A percentile compares a stretch with the other conserved stretches of the same genome.
phyloP scores from a whole-genome alignment of 2,113 vertebrate species.

The Machaerirhynchus nigripectus region DNA sequence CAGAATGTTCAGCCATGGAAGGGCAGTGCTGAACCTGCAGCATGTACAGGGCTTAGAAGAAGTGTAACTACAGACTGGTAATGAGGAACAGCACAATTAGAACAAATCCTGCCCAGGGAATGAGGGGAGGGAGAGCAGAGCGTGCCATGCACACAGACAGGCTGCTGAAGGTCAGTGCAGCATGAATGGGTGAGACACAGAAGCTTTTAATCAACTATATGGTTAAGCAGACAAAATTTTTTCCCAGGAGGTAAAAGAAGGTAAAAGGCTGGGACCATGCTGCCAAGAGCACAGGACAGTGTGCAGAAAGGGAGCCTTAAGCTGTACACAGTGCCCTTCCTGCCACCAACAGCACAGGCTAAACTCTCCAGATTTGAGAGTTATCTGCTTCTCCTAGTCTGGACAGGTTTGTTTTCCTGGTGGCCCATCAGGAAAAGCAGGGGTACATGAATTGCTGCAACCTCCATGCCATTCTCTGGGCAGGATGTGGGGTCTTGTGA shows the following conservation, averaged over 20 bases:
- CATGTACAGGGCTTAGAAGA: not conserved
- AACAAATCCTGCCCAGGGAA: not conserved
- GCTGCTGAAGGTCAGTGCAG: not conserved
- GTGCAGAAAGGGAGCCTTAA: not conserved
- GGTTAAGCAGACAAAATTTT: not conserved
- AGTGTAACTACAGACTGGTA: not conserved
- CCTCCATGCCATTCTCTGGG: not conserved
- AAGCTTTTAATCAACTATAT: not conserved
- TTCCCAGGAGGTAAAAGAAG: not conserved
- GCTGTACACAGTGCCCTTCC: not conserved
- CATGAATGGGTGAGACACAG: not conserved
- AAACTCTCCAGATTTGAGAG: not conserved
- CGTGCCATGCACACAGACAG: not conserved
- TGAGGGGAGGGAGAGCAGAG: not conserved
- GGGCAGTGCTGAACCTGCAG: not conserved
- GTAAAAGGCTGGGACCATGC: not conserved
- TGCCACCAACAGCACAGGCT: not conserved
- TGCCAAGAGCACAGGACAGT: not conserved
- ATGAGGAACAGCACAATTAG: not conserved
- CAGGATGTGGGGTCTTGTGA: not conserved
- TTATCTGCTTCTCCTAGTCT: not conserved
- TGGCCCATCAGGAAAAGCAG: not conserved
- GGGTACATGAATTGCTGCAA: not conserved
- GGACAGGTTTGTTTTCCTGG: not conserved
- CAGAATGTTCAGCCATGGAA: not conserved